Percentiles rank a stretch among this genome's conserved stretches.
Conservation (phyloP, 2,888 invertebrate genomes). For the Acanthacorydalis orientalis region DNA sequence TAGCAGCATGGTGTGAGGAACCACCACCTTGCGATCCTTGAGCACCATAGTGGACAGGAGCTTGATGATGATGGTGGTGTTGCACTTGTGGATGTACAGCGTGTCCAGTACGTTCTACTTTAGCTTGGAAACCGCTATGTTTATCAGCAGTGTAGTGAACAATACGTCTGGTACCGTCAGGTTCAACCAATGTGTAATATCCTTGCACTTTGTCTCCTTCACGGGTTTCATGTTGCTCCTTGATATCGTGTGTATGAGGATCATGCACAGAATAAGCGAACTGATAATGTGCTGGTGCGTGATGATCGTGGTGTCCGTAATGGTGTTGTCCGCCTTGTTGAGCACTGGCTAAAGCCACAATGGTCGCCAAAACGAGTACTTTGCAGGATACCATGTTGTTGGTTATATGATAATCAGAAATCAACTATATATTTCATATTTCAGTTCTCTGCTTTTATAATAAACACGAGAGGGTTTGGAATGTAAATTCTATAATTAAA, state of each 20-base stretch:
- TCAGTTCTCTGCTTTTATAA: no score
- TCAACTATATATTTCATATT: no score
- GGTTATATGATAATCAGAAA: no score
- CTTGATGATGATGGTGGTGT: no score
- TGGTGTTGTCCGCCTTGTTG: neutral
- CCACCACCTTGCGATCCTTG: no score
- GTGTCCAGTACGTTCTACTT: neutral
- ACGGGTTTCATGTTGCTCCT: slow-evolving; percentile 14
- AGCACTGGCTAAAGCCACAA: neutral
- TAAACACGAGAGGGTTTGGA: no score
- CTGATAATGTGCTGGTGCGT: slow-evolving; percentile 13
- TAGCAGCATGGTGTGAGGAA: no score
- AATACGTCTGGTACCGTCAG: neutral
- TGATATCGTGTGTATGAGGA: slow-evolving; percentile 15
- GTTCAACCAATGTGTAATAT: slow-evolving; percentile 11
- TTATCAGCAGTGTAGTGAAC: slow-evolving; percentile 2
- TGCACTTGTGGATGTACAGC: neutral
- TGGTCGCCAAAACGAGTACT: neutral
- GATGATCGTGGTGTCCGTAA: neutral
- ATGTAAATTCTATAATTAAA: no score
- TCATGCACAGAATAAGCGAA: slow-evolving; percentile 16
- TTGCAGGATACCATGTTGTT: no score
- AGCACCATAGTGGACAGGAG: no score
- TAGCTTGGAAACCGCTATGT: slow-evolving; percentile 1
- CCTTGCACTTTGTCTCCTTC: slow-evolving; percentile 16